Base-by-base conservation (phyloP, 2,113 vertebrate species). In the Apaloderma vittatum region DNA sequence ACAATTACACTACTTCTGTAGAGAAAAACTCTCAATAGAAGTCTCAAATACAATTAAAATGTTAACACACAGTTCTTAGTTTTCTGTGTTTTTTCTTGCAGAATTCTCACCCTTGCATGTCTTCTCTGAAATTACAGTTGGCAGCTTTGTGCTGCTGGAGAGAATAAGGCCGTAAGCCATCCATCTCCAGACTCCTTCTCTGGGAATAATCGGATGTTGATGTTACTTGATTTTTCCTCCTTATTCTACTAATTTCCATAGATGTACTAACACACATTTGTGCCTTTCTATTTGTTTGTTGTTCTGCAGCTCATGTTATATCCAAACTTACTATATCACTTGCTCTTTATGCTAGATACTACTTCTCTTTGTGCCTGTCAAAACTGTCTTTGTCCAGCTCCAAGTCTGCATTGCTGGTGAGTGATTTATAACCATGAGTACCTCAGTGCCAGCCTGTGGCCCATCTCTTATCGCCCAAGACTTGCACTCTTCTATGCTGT, bases 121-220 rank as follows among this genome's bases (percentile, higher is more conserved):
- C n/a, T 90, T 19, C 29, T 77, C 19, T 90, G 68, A 76, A 32
- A 6, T 61, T 59, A 18, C 0, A 72, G 23, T 26, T 30, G 8
- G 8, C 24, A 75, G 49, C 21, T 70, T 66, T 29, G 12, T 52
- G 37, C 71, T 78, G 27, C 48, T 49, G 52, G 15, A 66, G 59
- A 62, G 26, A 17, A 6, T 43, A 32, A 92, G 17, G 51, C 15
- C 1, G 1, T 24, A 61, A 92, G 6, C 24, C 55, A 48, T 37
- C n/a, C 61, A 7, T 5, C 8, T 52, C 14, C 4, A 1, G 23
- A 67, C 12, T 58, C 14, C 48, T 63, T 82, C 0, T 0, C 9
- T 86, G 43, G 21, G 18, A 85, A 32, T 23, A 43, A 61, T 76
- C n/a, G 43, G 37, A 0, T 75, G 36, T 18, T 71, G 11, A 12